These are phyloP conservation scores for Smittia aterrima DNA, from an alignment of 2,888 invertebrate genomes.

Conservation along the genomic window DNA sequence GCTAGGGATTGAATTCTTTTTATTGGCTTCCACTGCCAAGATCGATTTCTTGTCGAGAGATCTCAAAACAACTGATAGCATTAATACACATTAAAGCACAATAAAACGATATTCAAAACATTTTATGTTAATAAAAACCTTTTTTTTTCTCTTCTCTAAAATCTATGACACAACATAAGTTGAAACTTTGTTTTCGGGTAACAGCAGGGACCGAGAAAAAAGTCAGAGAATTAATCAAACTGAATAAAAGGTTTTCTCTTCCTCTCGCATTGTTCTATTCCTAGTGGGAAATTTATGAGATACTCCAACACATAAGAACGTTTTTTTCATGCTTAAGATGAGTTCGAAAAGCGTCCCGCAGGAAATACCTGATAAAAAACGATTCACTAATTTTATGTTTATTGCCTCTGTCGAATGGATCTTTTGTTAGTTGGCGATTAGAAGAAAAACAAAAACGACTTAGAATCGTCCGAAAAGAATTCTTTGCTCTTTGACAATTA, in stretches of 20 bases:
- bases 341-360: constrained; percentile 2
- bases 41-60: constrained; percentile 11
- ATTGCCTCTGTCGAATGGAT: constrained; percentile 28
- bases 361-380: constrained; percentile 39
- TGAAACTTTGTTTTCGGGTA: not conserved
- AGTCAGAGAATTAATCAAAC: constrained; percentile 10
- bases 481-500: constrained; percentile 1
- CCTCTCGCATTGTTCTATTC: constrained; percentile 1
- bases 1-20: not conserved
- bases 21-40: not conserved
- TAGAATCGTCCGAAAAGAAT: not conserved
- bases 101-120: constrained; percentile 38
- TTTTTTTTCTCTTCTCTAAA: not conserved
- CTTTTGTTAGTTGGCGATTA: not conserved
- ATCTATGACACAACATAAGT: constrained; percentile 30
- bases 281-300: not conserved
- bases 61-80: constrained; percentile 17
- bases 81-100: constrained; percentile 34
- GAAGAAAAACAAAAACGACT: not conserved
- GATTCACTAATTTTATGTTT: constrained; percentile 32
- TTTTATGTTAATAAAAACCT: constrained; percentile 35
- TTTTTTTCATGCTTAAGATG: not conserved
- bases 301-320: not conserved
- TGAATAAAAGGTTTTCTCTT: not conserved
- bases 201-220: not conserved